These are phyloP conservation scores for Ophion obscuratus DNA, from an alignment of 2,888 invertebrate genomes.

Conservation along the genomic window DNA sequence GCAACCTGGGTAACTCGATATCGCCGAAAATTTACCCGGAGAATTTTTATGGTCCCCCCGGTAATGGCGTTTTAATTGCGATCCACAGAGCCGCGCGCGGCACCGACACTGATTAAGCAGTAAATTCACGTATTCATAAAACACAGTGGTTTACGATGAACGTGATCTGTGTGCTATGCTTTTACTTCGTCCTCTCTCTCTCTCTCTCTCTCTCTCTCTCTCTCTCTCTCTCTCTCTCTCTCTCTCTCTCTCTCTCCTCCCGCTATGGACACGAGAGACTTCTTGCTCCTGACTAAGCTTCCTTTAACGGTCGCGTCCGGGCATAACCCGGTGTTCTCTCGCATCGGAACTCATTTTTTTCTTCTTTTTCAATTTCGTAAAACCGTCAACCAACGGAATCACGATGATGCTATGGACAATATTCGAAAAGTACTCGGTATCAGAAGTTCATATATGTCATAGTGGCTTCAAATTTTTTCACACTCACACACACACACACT, in stretches of 20 bases:
- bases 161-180: conserved; percentile 65
- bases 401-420: too few species aligned
- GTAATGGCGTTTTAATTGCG: conserved; percentile 81
- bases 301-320: conserved; percentile 12
- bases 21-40: conserved; percentile 75
- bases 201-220: conserved; percentile 24
- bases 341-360: conserved; percentile 6
- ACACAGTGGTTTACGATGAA: conserved; percentile 76
- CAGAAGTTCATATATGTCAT: conserved; percentile 46
- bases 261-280: conserved; percentile 21
- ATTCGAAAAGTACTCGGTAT: too few species aligned
- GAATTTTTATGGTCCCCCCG: conserved; percentile 76
- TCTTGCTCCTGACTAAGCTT: conserved; percentile 44
- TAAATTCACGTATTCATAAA: conserved; percentile 80
- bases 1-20: conserved; percentile 74
- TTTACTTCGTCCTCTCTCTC: conserved; percentile 14
- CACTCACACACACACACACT: neutral
- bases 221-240: neutral
- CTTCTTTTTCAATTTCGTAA: neutral
- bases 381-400: neutral
- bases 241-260: neutral
- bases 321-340: neutral
- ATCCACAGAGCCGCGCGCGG: conserved; percentile 67
- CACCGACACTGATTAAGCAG: conserved; percentile 79
- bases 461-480: neutral